Evolutionary conservation across 1,140 invertebrate genomes (phyloP), one percentile per base, ranked within the genome.

Genomic region (Anoplophora glabripennis): DNA sequence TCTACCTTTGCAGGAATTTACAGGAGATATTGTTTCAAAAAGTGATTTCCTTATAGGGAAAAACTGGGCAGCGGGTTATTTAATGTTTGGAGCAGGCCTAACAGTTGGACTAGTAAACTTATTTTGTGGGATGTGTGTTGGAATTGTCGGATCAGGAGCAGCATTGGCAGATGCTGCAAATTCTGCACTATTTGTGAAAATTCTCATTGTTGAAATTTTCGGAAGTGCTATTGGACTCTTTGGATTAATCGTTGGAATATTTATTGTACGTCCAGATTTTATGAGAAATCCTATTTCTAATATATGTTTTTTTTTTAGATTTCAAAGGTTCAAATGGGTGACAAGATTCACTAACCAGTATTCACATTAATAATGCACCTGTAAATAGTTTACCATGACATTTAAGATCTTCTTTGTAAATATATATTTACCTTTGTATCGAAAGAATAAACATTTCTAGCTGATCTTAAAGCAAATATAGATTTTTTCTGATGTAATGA

Each of bases 141-240:
- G 92, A 33, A 86, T 94, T 66, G 92, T 95, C 53, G 93, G 86
- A 11, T 93, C 90, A 55, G 92, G 92, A 57, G 93, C 93, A 44
- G 93, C 93, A 12, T 79, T 95, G 21, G 86, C 93, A 40, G 93
- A 96, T 81, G 93, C 93, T 56, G 90, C 92, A 4, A 93, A 94
- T 78, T 81, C 89, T 3, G 80, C 84, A 7, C 81, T 95, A n/a
- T 96, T 96, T 74, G 92, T 96, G 3, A 93, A 94, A 76, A 92
- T 96, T 73, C 81, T 96, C 12, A 93, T 96, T 71, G 85, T 96
- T 42, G 93, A 96, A 80, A 96, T 96, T 75, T 96, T 96, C 76
- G 93, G 90, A 11, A 92, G 88, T 77, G 93, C 93, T 59, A 94
- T 96, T 77, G 93, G 93, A 65, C 80, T 96, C 0, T 96, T 96